phyloP scores from a whole-genome alignment of 2,888 invertebrate genomes.

The Cerceris rybyensis region DNA sequence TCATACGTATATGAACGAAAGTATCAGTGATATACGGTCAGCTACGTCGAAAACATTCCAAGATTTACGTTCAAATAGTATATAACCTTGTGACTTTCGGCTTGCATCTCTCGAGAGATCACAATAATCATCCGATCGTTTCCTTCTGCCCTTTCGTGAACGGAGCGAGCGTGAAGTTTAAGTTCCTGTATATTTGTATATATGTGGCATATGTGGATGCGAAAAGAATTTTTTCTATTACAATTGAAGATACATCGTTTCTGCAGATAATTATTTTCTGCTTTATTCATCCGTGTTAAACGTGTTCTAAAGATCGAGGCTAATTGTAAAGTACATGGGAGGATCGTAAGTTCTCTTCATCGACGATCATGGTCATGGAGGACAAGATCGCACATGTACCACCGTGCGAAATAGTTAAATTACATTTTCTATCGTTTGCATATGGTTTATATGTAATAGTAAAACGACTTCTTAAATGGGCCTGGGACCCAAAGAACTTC shows the following conservation, averaged over 20 bases:
- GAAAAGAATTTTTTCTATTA: background rate
- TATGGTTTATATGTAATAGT: slow-evolving; percentile 83
- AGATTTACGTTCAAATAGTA: slow-evolving; percentile 13
- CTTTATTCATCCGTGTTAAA: background rate
- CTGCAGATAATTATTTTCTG: background rate
- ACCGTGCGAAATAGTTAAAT: slow-evolving; percentile 81
- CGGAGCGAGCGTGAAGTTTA: slow-evolving; percentile 7
- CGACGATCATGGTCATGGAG: slow-evolving; percentile 40
- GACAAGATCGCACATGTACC: slow-evolving; percentile 82
- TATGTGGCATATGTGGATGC: background rate
- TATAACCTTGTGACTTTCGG: slow-evolving; percentile 21
- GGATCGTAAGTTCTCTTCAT: background rate
- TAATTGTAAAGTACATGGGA: background rate
- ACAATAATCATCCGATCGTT: background rate
- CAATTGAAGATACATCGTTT: background rate
- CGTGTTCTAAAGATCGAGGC: no score
- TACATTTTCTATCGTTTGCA: slow-evolving; percentile 82
- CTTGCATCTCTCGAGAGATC: slow-evolving; percentile 8
- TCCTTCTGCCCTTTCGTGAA: background rate
- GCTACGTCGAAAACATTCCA: slow-evolving; percentile 22
- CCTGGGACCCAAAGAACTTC: slow-evolving; percentile 83
- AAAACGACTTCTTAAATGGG: slow-evolving; percentile 82
- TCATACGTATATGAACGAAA: slow-evolving; percentile 25
- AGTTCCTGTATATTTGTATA: background rate
- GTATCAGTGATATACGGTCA: slow-evolving; percentile 42